A percentile compares a stretch with the other conserved stretches of the same genome.
Conservation (phyloP, 2,113 vertebrate species). For the Melospiza georgiana region DNA sequence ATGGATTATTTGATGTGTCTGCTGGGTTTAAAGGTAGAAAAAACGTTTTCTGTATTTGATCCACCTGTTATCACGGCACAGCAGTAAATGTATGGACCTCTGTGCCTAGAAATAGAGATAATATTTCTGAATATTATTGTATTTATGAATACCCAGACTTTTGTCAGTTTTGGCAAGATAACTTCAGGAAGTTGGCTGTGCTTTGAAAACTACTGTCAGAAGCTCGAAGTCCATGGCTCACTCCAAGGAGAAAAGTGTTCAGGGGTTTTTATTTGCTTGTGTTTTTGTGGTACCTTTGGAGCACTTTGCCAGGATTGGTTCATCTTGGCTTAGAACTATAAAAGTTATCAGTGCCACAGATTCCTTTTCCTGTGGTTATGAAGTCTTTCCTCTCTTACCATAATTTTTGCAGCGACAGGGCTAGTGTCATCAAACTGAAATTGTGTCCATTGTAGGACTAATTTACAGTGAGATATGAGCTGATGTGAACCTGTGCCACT, state of each 20-base stretch:
- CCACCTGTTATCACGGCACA: not conserved
- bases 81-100: not conserved
- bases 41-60: not conserved
- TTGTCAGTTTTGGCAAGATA: not conserved
- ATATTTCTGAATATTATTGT: not conserved
- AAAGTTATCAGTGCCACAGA: not conserved
- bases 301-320: not conserved
- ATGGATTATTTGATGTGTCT: not conserved
- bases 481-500: not conserved
- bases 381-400: rapidly evolving
- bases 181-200: not conserved
- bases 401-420: not conserved
- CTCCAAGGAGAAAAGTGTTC: not conserved
- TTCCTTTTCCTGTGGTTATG: not conserved
- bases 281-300: not conserved
- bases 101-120: not conserved
- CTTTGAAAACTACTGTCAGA: not conserved
- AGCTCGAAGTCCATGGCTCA: not conserved
- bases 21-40: not conserved
- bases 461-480: not conserved
- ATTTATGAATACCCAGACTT: not conserved
- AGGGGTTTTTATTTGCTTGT: rapidly evolving
- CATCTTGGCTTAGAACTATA: not conserved
- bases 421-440: not conserved
- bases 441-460: not conserved